Percentiles rank a stretch among this genome's conserved stretches.
Conservation (phyloP, 2,797 vertebrate species). For the Notamacropus eugenii region DNA sequence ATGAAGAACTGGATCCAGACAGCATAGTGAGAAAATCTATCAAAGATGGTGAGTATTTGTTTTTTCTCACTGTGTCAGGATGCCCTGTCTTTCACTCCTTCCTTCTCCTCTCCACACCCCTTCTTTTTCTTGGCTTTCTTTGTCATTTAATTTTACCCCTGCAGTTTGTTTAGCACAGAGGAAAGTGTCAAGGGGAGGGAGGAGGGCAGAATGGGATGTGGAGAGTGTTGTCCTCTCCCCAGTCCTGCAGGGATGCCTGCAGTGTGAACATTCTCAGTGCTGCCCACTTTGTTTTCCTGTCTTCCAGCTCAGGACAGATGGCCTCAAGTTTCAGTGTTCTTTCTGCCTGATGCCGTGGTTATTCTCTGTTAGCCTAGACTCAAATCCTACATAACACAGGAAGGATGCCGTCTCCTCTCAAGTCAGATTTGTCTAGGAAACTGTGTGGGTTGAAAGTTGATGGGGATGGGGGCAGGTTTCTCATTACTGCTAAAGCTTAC, state of each 20-base stretch:
- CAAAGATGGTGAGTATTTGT: constrained; percentile 85
- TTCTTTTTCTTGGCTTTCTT: not conserved
- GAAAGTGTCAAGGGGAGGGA: not conserved
- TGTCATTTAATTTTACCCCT: not conserved
- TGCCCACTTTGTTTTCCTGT: not conserved
- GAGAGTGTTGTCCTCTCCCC: not conserved
- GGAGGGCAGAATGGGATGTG: not conserved
- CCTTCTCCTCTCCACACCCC: not conserved
- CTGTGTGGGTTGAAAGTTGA: not conserved
- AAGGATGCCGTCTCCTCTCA: not conserved
- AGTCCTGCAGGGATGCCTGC: not conserved
- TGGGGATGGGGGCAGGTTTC: not conserved
- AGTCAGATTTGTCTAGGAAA: not conserved
- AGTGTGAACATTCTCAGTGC: not conserved
- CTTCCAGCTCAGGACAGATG: not conserved
- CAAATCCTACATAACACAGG: rapidly evolving
- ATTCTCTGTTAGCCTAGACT: not conserved
- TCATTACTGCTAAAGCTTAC: not conserved
- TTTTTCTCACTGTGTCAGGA: not conserved
- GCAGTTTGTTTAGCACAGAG: not conserved
- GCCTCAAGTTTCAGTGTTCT: not conserved
- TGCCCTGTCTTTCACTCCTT: not conserved
- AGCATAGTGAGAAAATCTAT: constrained; percentile 86
- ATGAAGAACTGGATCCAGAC: constrained; percentile 93
- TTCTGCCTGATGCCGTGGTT: not conserved